Conservation (phyloP, 2,797 vertebrate genomes). For the Cetoscarus ocellatus region DNA sequence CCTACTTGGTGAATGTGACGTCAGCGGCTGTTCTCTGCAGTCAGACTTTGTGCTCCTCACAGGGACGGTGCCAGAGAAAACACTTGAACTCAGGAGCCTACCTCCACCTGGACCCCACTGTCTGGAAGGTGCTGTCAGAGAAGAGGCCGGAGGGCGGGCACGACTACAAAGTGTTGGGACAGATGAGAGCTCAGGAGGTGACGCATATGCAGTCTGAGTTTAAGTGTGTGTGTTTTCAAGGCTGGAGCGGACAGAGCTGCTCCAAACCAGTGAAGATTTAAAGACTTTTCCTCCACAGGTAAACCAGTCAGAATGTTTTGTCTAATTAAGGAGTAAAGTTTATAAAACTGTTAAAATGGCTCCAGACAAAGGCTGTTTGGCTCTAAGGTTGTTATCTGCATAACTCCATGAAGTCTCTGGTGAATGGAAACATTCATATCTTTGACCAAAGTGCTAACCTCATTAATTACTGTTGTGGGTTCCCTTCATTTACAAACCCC, state of each 20-base stretch:
- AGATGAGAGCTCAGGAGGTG: constrained; percentile 36
- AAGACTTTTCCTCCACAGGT: not conserved
- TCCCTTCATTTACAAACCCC: not conserved
- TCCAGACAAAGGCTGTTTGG: not conserved
- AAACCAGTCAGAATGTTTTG: not conserved
- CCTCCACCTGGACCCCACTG: constrained; percentile 86
- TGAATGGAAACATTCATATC: not conserved
- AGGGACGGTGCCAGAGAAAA: constrained; percentile 87
- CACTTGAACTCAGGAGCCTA: constrained; percentile 67
- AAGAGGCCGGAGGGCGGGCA: constrained; percentile 53
- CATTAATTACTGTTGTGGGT: not conserved
- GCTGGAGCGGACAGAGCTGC: constrained; percentile 86
- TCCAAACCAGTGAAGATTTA: constrained; percentile 43
- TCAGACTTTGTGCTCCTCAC: constrained; percentile 84
- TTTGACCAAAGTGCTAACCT: not conserved
- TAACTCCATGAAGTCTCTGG: constrained; percentile 7
- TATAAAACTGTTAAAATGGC: constrained; percentile 1
- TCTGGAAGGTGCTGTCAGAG: constrained; percentile 82
- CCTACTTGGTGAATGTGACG: constrained; percentile 92
- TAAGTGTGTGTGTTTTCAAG: constrained; percentile 88
- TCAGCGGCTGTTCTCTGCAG: constrained; percentile 88
- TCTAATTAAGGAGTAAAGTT: not conserved
- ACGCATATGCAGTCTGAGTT: constrained; percentile 81
- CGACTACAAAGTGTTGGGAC: constrained; percentile 71
- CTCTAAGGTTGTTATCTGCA: constrained; percentile 8